Evolutionary conservation across 2,113 vertebrate species (phyloP).

Genomic region (Rhea pennata): DNA sequence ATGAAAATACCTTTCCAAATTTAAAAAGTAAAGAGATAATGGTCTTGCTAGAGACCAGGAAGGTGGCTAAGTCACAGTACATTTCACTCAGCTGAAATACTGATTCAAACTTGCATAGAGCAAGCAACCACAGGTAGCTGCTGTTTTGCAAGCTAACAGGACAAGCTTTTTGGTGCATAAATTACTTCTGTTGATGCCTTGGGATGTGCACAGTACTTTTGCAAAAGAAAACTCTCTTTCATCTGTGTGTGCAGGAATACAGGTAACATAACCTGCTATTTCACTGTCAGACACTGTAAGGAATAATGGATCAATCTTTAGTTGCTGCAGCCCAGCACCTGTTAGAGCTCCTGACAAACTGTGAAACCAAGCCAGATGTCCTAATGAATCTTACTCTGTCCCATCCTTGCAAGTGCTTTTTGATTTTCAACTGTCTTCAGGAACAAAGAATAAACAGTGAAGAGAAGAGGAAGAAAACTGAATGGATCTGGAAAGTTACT

Average conservation of each 20-base stretch:
- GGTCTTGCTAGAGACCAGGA: not conserved
- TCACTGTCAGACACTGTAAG: not conserved
- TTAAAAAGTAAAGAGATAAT: not conserved
- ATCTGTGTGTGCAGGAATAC: not conserved
- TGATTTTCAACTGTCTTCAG: not conserved
- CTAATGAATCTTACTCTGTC: not conserved
- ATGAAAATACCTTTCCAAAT: slow-evolving; percentile 11
- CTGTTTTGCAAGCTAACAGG: not conserved
- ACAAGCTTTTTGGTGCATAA: not conserved
- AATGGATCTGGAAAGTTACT: not conserved
- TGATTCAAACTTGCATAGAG: not conserved
- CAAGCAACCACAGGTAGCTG: not conserved
- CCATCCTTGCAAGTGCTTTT: not conserved
- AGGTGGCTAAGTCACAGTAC: slow-evolving; percentile 27
- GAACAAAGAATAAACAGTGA: not conserved
- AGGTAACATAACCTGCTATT: not conserved
- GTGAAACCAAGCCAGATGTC: not conserved
- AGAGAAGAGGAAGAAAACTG: not conserved
- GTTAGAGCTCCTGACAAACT: not conserved
- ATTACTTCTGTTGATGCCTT: not conserved
- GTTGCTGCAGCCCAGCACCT: not conserved
- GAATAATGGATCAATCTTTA: not conserved
- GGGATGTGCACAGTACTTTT: not conserved
- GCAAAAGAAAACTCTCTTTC: not conserved
- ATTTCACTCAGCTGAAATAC: slow-evolving; percentile 8